These are phyloP conservation scores for Brachionus angularis DNA, from an alignment of 1,140 invertebrate genomes.

Conservation along the genomic window DNA sequence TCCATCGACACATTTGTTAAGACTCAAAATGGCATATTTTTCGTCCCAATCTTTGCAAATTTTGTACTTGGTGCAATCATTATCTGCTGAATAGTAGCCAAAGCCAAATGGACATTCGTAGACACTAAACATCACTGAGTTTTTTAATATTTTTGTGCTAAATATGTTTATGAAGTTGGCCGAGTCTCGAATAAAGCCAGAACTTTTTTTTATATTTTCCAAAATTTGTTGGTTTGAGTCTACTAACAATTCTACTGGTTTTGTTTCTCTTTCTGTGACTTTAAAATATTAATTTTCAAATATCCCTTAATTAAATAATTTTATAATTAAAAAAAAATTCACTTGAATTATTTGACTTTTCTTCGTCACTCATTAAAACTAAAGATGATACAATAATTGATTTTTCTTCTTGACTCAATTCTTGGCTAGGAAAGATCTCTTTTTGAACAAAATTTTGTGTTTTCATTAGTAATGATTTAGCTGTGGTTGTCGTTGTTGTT, in stretches of 20 bases:
- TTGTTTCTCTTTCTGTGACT: neutral
- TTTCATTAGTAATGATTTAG: neutral
- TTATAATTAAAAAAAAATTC: neutral
- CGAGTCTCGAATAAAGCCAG: slow-evolving; percentile 4
- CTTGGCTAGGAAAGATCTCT: neutral
- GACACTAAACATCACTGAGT: neutral
- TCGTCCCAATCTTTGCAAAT: slow-evolving; percentile 26
- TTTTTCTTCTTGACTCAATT: slow-evolving; percentile 21
- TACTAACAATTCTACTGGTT: neutral
- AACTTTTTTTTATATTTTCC: slow-evolving; percentile 23
- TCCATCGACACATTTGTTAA: slow-evolving; percentile 34
- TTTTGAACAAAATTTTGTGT: neutral
- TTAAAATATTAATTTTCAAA: neutral
- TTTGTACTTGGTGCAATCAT: slow-evolving; percentile 6
- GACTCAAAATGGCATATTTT: slow-evolving; percentile 14
- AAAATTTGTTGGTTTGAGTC: slow-evolving; percentile 4
- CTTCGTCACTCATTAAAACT: slow-evolving; percentile 16
- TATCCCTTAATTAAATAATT: neutral
- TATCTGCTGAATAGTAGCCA: neutral
- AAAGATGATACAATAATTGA: slow-evolving; percentile 19
- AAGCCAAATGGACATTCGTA: slow-evolving; percentile 20
- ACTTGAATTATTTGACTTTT: neutral
- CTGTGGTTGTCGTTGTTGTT: too few species aligned
- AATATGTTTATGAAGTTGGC: slow-evolving; percentile 11
- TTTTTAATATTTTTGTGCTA: slow-evolving; percentile 1